Base-by-base conservation (phyloP, 2,888 invertebrate species). In the Catocala sponsa region DNA sequence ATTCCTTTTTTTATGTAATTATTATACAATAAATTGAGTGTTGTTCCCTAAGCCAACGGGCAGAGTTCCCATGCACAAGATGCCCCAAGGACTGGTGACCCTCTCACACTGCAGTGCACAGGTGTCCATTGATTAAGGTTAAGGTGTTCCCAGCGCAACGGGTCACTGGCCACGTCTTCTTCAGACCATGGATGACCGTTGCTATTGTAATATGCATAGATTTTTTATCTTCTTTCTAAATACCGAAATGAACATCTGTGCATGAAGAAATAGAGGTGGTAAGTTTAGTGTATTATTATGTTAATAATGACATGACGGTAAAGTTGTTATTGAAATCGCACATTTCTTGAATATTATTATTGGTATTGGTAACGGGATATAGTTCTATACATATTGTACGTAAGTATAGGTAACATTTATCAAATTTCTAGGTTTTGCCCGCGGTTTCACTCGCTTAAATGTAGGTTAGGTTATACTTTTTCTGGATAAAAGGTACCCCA, bases 71-170 rank as follows among this genome's bases (percentile, higher is more conserved):
- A 94, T 93, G 90, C 89, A 92, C 89, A 90, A 88, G 89, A 92
- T 89, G 88, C 90, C 88, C 82, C 72, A 84, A 88, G 89, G 77
- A 86, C 78, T 42, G 46, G 43, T 15, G 46, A 50, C 84, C 89
- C 88, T 83, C 72, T 80, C 83, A 25, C 25, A 25, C 25, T 25
- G 25, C 25, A 25, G 0, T 25, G 4, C 25, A 90, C 93, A 94
- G 94, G 94, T 94, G 94, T 75, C 76, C 72, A 68, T 76, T 85
- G 89, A 90, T 90, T 88, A 94, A 94, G 94, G 94, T 92, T 91
- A 91, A 89, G 89, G 79, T 85, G 86, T 91, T 92, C 93, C 87
- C 93, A 94, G 72, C 83, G 91, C 79, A 80, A 88, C 85, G 91
- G 91, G 88, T 87, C 92, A 88, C 79, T 88, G 86, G 75, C 70